Evolutionary conservation across 2,113 vertebrate species (phyloP).

Genomic region (Cygnus buccinator): DNA sequence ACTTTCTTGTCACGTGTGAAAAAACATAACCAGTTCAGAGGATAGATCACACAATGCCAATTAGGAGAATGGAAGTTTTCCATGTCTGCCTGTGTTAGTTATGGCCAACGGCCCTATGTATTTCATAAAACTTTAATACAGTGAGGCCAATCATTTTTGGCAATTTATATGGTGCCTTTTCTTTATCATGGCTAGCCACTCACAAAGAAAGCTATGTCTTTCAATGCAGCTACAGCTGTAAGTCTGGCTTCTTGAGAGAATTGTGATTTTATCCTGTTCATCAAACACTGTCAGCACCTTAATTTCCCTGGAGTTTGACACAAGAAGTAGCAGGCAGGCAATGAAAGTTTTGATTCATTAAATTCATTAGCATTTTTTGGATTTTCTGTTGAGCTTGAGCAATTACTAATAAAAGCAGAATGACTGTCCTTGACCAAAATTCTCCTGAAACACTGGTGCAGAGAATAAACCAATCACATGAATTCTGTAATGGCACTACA

Average conservation of each 20-base stretch:
- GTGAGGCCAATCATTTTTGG: neutral
- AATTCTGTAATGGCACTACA: neutral
- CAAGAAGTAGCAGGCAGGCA: constrained; percentile 9
- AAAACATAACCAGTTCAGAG: neutral
- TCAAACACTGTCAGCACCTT: constrained; percentile 45
- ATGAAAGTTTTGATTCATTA: constrained; percentile 64
- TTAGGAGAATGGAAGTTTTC: neutral
- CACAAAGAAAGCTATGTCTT: neutral
- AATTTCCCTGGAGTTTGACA: constrained; percentile 61
- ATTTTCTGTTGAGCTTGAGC: constrained; percentile 38
- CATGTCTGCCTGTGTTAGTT: neutral
- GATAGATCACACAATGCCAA: neutral
- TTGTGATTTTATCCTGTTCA: constrained; percentile 40
- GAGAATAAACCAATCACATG: neutral
- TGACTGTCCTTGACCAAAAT: constrained; percentile 36
- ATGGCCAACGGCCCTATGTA: neutral
- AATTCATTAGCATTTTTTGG: constrained; percentile 55
- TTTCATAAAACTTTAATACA: neutral
- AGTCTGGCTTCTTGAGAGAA: neutral
- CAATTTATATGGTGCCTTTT: neutral
- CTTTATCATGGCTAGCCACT: neutral
- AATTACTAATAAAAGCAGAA: constrained; percentile 42
- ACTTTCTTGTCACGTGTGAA: neutral
- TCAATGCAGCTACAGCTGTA: neutral
- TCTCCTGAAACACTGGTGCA: neutral